Percentiles rank a stretch among this genome's conserved stretches.
phyloP scores from a whole-genome alignment of 2,113 vertebrate species.

The Petrocephalus zakoni region DNA sequence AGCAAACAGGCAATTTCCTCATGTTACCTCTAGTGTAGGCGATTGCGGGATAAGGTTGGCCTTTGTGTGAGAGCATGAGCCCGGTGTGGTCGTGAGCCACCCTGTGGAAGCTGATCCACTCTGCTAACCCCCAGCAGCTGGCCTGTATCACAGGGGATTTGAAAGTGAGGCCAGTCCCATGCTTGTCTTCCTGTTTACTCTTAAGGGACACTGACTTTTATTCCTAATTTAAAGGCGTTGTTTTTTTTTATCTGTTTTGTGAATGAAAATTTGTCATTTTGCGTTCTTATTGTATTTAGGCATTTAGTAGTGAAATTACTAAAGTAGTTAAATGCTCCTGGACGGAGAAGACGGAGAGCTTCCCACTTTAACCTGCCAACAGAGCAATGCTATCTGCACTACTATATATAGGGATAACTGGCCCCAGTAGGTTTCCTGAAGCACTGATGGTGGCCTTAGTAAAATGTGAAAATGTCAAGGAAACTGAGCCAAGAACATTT shows the following conservation, averaged over 20 bases:
- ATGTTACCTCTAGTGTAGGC: not conserved
- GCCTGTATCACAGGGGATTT: not conserved
- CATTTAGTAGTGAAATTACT: not conserved
- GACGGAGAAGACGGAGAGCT: not conserved
- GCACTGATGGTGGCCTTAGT: not conserved
- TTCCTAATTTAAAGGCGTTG: not conserved
- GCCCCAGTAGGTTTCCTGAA: not conserved
- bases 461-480: not conserved
- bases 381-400: not conserved
- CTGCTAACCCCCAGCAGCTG: constrained; percentile 1
- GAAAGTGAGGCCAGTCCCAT: not conserved
- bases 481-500: not conserved
- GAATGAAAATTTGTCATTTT: not conserved
- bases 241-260: not conserved
- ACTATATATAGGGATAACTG: not conserved
- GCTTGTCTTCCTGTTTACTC: not conserved
- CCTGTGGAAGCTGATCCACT: not conserved
- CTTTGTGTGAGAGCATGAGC: not conserved
- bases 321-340: not conserved
- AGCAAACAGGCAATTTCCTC: not conserved
- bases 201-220: not conserved
- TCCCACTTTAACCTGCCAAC: not conserved
- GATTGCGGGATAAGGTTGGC: not conserved
- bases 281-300: not conserved
- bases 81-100: not conserved